Base-by-base conservation (phyloP, 2,888 invertebrate species). In the Girardia tigrina region DNA sequence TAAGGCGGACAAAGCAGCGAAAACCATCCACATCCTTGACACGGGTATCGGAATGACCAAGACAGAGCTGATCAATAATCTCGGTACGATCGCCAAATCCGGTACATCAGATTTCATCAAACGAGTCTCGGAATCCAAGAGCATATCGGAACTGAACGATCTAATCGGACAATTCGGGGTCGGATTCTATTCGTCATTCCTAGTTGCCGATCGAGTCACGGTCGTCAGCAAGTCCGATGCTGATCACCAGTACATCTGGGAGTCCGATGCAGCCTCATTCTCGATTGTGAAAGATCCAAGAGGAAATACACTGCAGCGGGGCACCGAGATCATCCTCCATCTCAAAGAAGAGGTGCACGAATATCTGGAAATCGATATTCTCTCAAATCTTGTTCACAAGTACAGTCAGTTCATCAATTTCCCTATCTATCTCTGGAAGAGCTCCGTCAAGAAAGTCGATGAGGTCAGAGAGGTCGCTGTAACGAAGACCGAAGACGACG, bases 361-460 rank as follows among this genome's bases (percentile, higher is more conserved):
- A 86, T 98, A 91, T 87, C 86, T 97, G 81, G 94, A 98, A 85
- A 88, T 90, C 79, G 90, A 91, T 82, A 93, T 93, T 0, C 88
- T 98, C 79, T 90, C 90, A 81, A 89, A 89, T 80, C 87, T 98
- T 77, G 90, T 99, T 78, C 91, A 90, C 86, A 98, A 97, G 85
- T 99, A 98, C 86, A 94, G 94, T 2, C 97, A 99, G 87, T 98
- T 99, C 86, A 99, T 99, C 84, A 98, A 95, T 86, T 99, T 98
- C 88, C 92, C 93, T 78, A 98, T 99, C 84, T 90, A 90, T 85
- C 86, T 98, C 84, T 98, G 95, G 95, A 88, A 90, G 70, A 88
- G 88, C 81, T 84, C 86, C 86, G 89, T 89, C 36, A 88, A 90
- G 80, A 89, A 89, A 78, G 89, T 90, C 73, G 87, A 88, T 28